phyloP scores from a whole-genome alignment of 2,888 invertebrate genomes.

The Atrina japonica region DNA sequence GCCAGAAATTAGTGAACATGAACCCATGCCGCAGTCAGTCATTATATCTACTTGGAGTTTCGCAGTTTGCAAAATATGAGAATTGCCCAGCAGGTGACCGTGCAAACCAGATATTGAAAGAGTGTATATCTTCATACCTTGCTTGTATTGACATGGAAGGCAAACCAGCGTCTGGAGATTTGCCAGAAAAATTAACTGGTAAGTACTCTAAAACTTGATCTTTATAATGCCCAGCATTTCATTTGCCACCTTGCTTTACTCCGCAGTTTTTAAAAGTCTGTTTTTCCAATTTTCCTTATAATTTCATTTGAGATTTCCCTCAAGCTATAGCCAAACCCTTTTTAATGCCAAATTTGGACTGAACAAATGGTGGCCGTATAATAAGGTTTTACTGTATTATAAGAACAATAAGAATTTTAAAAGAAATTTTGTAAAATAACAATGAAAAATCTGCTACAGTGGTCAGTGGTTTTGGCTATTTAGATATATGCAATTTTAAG shows the following conservation, averaged over 20 bases:
- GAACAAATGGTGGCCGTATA: too few species aligned
- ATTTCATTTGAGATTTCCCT: too few species aligned
- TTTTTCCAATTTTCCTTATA: too few species aligned
- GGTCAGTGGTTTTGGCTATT: neutral
- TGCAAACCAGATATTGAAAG: constrained; percentile 65
- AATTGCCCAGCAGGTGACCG: constrained; percentile 68
- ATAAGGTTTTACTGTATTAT: too few species aligned
- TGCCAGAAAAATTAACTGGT: constrained; percentile 71
- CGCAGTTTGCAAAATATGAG: constrained; percentile 76
- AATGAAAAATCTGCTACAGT: neutral
- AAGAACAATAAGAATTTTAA: neutral
- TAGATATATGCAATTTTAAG: too few species aligned
- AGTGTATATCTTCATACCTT: constrained; percentile 71
- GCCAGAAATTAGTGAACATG: constrained; percentile 74
- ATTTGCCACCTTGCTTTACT: too few species aligned
- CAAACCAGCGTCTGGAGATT: constrained; percentile 71
- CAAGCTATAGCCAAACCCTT: too few species aligned
- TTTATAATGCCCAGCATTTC: too few species aligned
- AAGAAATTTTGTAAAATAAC: neutral
- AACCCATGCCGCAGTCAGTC: constrained; percentile 73
- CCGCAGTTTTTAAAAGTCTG: too few species aligned
- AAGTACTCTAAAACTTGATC: too few species aligned
- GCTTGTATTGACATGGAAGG: constrained; percentile 76
- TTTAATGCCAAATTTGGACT: too few species aligned
- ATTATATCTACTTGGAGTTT: constrained; percentile 73